Base-by-base conservation (phyloP, 2,888 invertebrate species). In the Psylliodes chrysocephalus region DNA sequence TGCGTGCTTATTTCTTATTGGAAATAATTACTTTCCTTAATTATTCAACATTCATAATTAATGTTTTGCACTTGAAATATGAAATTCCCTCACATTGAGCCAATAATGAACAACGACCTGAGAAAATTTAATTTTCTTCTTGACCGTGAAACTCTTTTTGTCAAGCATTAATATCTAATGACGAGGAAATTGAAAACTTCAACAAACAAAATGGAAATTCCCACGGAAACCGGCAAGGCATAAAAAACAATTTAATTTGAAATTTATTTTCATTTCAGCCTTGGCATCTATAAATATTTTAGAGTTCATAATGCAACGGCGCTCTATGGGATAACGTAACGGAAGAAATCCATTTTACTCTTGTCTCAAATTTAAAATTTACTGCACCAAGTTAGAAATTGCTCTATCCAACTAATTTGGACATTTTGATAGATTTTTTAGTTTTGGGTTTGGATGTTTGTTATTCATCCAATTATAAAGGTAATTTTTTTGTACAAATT, bases 161-260 rank as follows among this genome's bases (percentile, higher is more conserved):
- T 42, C 18, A 18, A 15, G 10, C 18, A 42, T 42, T 42, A 42
- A 42, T 42, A 42, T 18, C 42, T 42, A 42, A 42, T 42, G 42
- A 18, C 7, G 18, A 3, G 42, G 18, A 42, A 42, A 42, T 42
- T 42, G 42, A 18, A 42, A 35, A 42, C 18, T 6, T 40, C 38
- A 18, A 7, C 4, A 42, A 42, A 42, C 42, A 42, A 18, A 42
- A 42, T 42, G 15, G 18, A 18, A 18, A 42, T 42, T 3, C 15
- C 18, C 18, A 10, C 10, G 10, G 42, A 10, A 42, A 42, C 8
- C 17, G 10, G 2, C 17, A 10, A 10, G 42, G 42, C 8, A 8
- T 8, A 42, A 42, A 42, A 18, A 4, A 6, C 18, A 42, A 42
- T 42, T 42, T 18, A 42, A 42, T 18, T 17, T 17, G 18, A 42